A percentile compares a stretch with the other conserved stretches of the same genome.
phyloP scores from a whole-genome alignment of 2,797 vertebrate species.

The Meda fulgida region DNA sequence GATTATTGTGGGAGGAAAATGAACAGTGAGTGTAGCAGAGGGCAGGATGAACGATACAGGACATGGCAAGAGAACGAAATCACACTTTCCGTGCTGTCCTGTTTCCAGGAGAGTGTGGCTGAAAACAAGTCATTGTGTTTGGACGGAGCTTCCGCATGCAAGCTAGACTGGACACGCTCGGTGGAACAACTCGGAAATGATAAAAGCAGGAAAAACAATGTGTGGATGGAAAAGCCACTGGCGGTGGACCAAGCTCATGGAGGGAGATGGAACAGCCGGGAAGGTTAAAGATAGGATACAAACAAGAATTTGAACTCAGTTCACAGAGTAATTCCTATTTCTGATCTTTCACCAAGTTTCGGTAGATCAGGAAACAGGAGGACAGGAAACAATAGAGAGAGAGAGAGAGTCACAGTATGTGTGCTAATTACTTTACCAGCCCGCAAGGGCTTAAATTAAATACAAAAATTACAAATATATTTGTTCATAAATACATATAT shows the following conservation, averaged over 20 bases:
- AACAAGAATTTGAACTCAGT: neutral
- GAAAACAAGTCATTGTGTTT: slow-evolving; percentile 31
- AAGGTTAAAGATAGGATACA: slow-evolving; percentile 28
- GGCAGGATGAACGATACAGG: neutral
- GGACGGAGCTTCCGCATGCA: neutral
- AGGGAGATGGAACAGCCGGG: neutral
- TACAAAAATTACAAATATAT: neutral
- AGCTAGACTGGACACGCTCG: neutral
- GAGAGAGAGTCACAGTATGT: neutral
- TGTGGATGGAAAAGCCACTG: neutral
- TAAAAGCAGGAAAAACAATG: slow-evolving; percentile 27
- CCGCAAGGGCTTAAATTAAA: no score
- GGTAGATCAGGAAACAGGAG: neutral
- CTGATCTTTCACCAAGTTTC: neutral
- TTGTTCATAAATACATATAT: neutral
- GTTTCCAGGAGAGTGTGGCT: slow-evolving; percentile 26
- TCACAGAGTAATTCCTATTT: neutral
- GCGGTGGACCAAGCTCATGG: neutral
- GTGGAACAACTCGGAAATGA: slow-evolving; percentile 5
- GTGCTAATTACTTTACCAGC: neutral
- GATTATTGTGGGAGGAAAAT: slow-evolving; percentile 3
- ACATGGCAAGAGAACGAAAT: slow-evolving; percentile 29
- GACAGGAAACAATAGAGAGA: neutral
- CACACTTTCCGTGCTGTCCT: slow-evolving; percentile 24
- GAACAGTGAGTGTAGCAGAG: neutral